phyloP scores from a whole-genome alignment of 1,140 invertebrate genomes.

The Cotesia vestalis region DNA sequence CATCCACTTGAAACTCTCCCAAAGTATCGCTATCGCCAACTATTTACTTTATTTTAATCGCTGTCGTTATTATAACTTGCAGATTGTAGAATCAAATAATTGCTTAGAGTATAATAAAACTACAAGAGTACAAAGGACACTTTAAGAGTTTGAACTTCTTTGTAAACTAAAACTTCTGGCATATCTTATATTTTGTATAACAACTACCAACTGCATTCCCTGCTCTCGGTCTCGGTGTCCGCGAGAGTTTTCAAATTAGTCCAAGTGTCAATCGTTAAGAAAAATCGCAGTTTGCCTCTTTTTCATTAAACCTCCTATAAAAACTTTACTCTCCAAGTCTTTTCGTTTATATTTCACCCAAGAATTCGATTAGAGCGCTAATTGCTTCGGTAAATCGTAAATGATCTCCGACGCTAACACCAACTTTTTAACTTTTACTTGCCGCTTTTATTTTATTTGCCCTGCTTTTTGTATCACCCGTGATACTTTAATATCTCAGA shows the following conservation, averaged over 20 bases:
- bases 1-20: no score
- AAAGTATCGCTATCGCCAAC: no score
- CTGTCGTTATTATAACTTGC: no score
- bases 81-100: background rate
- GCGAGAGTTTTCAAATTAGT: slow-evolving; percentile 2
- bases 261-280: slow-evolving; percentile 15
- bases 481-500: no score
- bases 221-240: background rate
- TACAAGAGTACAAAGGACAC: background rate
- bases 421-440: no score
- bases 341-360: background rate
- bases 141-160: background rate
- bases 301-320: slow-evolving; percentile 1
- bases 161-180: background rate
- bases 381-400: slow-evolving; percentile 1
- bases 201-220: no score
- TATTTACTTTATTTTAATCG: no score
- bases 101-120: background rate
- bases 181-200: no score
- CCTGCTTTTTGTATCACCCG: no score
- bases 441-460: no score
- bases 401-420: background rate
- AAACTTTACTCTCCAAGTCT: background rate
- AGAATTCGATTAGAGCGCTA: slow-evolving; percentile 7
- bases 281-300: background rate